phyloP scores from a whole-genome alignment of 2,888 invertebrate genomes.

The Polia nebulosa region DNA sequence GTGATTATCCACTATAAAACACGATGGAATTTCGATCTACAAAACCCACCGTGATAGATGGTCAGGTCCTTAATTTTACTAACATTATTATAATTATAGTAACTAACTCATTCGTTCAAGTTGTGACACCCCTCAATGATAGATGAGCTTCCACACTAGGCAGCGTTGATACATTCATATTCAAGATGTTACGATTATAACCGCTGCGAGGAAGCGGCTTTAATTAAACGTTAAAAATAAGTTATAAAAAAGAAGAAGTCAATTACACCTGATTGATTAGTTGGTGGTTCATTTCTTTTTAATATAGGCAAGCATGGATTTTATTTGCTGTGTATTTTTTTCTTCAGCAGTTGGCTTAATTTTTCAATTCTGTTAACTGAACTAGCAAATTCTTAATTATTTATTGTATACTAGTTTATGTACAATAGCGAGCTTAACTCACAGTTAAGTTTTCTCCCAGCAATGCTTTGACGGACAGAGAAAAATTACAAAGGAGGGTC shows the following conservation, averaged over 20 bases:
- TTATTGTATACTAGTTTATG: no score
- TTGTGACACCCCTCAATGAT: slow-evolving; percentile 51
- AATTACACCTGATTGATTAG: slow-evolving; percentile 44
- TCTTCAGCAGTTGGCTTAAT: neutral
- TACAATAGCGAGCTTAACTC: no score
- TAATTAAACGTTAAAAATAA: slow-evolving; percentile 22
- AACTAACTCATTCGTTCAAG: slow-evolving; percentile 54
- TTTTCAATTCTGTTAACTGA: neutral
- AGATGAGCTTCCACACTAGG: slow-evolving; percentile 39
- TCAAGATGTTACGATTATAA: slow-evolving; percentile 38
- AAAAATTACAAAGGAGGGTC: no score
- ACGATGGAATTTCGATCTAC: neutral
- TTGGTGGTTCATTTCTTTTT: neutral
- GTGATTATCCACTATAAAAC: no score
- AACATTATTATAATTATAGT: slow-evolving; percentile 49
- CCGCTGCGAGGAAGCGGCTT: neutral
- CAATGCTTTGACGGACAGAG: no score
- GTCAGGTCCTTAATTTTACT: slow-evolving; percentile 24
- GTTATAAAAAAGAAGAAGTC: slow-evolving; percentile 8
- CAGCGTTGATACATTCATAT: slow-evolving; percentile 30
- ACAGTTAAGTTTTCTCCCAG: no score
- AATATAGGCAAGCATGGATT: neutral
- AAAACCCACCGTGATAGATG: slow-evolving; percentile 9
- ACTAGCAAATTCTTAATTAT: neutral
- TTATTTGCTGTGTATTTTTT: neutral